A percentile compares a stretch with the other conserved stretches of the same genome.
Conservation (phyloP, 2,888 invertebrate species). For the Pristionchus exspectatus region DNA sequence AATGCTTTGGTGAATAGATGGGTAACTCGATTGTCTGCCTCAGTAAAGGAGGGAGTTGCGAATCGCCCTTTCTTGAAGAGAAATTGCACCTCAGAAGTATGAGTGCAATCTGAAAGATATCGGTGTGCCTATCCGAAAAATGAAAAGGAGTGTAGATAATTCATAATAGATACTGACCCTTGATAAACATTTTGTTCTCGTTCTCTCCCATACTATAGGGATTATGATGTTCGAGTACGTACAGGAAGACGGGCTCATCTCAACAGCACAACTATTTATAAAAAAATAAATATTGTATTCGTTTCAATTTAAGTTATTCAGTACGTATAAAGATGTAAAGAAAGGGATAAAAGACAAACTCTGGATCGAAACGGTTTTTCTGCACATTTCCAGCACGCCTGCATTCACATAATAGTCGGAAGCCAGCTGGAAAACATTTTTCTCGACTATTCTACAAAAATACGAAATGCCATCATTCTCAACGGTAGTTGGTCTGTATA, state of each 20-base stretch:
- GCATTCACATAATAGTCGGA: constrained; percentile 43
- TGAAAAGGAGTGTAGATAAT: too few relatives aligned
- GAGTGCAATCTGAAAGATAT: constrained; percentile 20
- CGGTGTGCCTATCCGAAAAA: background rate
- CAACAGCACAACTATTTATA: background rate
- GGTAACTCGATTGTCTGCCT: background rate
- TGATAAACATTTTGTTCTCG: constrained; percentile 65
- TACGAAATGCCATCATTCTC: too few relatives aligned
- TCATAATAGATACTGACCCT: constrained; percentile 51
- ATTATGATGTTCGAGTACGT: constrained; percentile 71
- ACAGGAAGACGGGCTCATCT: constrained; percentile 65
- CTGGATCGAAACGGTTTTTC: background rate
- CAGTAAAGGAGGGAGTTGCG: background rate
- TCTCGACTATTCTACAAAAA: background rate
- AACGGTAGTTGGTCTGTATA: too few relatives aligned
- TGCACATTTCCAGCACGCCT: background rate
- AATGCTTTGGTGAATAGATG: constrained; percentile 40
- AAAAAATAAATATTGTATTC: background rate
- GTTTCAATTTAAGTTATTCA: background rate
- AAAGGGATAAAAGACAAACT: background rate
- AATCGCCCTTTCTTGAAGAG: constrained; percentile 22
- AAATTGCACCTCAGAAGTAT: constrained; percentile 17
- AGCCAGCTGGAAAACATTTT: background rate
- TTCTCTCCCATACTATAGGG: constrained; percentile 68
- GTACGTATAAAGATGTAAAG: background rate